These are phyloP conservation scores for Jordanella pulchra DNA, from an alignment of 2,797 vertebrate genomes.

Conservation along the genomic window DNA sequence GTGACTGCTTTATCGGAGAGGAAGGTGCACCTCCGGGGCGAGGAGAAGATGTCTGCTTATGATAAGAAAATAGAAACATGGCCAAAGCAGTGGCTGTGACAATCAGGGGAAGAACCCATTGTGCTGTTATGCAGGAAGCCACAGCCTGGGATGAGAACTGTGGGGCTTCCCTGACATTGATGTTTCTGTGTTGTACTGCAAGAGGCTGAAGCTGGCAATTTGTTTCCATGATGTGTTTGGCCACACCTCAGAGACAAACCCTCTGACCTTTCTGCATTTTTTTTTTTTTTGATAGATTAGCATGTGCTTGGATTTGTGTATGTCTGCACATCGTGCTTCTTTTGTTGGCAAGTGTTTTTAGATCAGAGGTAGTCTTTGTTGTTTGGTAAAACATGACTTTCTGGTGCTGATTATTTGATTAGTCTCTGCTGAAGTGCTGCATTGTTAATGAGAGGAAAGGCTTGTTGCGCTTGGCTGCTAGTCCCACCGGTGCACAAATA, in stretches of 20 bases:
- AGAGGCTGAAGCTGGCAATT: slow-evolving; percentile 15
- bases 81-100: slow-evolving; percentile 68
- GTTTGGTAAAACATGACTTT: slow-evolving; percentile 39
- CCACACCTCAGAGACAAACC: slow-evolving; percentile 25
- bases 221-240: slow-evolving; percentile 50
- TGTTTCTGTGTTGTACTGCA: slow-evolving; percentile 4
- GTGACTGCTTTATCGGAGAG: slow-evolving; percentile 54
- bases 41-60: slow-evolving; percentile 73
- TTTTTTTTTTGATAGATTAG: not conserved
- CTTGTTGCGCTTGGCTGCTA: slow-evolving; percentile 46
- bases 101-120: slow-evolving; percentile 83
- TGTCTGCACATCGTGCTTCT: slow-evolving; percentile 10
- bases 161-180: slow-evolving; percentile 53
- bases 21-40: slow-evolving; percentile 62
- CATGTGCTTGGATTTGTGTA: slow-evolving; percentile 9
- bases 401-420: slow-evolving; percentile 57
- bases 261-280: slow-evolving; percentile 40
- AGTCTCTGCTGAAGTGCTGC: slow-evolving; percentile 25
- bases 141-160: slow-evolving; percentile 67
- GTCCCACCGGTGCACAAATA: slow-evolving; percentile 36
- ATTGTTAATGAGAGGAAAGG: slow-evolving; percentile 58
- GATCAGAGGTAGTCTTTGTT: slow-evolving; percentile 25
- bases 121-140: slow-evolving; percentile 73
- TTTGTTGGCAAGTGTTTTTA: slow-evolving; percentile 58
- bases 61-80: slow-evolving; percentile 78